phyloP scores from a whole-genome alignment of 2,888 invertebrate genomes.

The Netelia fuscicornis region DNA sequence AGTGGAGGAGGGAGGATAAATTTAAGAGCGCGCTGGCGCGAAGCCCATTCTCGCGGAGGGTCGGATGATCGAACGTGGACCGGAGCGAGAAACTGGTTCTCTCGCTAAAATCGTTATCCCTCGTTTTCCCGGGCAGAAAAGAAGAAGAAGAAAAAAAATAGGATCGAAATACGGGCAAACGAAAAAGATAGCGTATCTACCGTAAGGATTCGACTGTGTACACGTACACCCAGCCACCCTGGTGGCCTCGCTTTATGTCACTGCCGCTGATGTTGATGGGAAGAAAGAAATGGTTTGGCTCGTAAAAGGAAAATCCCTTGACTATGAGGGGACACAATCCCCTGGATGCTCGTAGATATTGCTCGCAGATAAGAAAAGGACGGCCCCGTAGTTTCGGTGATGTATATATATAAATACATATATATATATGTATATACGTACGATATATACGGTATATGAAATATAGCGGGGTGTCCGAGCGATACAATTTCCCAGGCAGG shows the following conservation, averaged over 20 bases:
- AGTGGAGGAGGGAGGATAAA: not conserved
- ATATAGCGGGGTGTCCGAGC: slow-evolving; percentile 24
- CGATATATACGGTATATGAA: slow-evolving; percentile 30
- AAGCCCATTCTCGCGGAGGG: slow-evolving; percentile 33
- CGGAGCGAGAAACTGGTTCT: slow-evolving; percentile 7
- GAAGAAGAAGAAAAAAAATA: not conserved
- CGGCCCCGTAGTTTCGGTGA: slow-evolving; percentile 43
- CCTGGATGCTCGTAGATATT: slow-evolving; percentile 77
- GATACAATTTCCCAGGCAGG: slow-evolving; percentile 21
- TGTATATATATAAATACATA: slow-evolving; percentile 5
- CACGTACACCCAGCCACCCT: not conserved
- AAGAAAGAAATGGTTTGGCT: slow-evolving; percentile 49
- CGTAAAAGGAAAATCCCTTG: slow-evolving; percentile 76
- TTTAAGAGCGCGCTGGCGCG: slow-evolving; percentile 31
- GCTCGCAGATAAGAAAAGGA: slow-evolving; percentile 75
- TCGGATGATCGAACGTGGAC: slow-evolving; percentile 40
- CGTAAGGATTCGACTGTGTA: not conserved
- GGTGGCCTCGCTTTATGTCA: not conserved
- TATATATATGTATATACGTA: not conserved
- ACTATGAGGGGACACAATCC: slow-evolving; percentile 74
- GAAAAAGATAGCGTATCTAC: slow-evolving; percentile 8
- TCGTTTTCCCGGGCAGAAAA: slow-evolving; percentile 19
- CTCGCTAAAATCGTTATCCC: slow-evolving; percentile 33
- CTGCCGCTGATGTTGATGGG: slow-evolving; percentile 45
- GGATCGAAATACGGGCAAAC: not conserved